Evolutionary conservation across 2,888 invertebrate species (phyloP).

Genomic region (Epirrita christyi): DNA sequence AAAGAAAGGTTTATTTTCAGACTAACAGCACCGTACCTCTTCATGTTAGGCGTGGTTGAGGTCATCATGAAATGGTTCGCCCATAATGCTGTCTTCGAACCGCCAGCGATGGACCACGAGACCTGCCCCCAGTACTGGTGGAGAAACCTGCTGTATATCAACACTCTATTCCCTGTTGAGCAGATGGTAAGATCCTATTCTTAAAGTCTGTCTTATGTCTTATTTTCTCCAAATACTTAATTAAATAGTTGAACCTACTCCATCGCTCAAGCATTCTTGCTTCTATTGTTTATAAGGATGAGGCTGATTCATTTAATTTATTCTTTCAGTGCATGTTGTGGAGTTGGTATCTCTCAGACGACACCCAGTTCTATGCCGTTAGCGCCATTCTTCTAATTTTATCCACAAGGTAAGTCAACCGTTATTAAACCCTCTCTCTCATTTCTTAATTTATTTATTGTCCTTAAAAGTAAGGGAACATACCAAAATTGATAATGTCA

Average conservation of each 20-base stretch:
- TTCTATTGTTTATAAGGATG: not conserved
- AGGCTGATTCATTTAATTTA: not conserved
- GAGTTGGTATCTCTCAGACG: slow-evolving; percentile 96
- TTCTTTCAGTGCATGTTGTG: slow-evolving; percentile 92
- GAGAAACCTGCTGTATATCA: slow-evolving; percentile 94
- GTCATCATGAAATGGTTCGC: slow-evolving; percentile 95
- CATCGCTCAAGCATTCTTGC: too few relatives aligned
- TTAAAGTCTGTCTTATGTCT: too few relatives aligned
- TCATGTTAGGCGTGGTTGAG: slow-evolving; percentile 92
- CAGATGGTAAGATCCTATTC: slow-evolving; percentile 89
- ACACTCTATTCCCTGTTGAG: slow-evolving; percentile 92
- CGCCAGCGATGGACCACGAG: slow-evolving; percentile 91
- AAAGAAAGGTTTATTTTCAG: slow-evolving; percentile 58
- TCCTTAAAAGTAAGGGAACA: too few relatives aligned
- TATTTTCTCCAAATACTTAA: too few relatives aligned
- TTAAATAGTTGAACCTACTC: too few relatives aligned
- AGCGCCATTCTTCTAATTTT: slow-evolving; percentile 92
- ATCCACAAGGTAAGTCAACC: slow-evolving; percentile 87
- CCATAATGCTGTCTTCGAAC: slow-evolving; percentile 92
- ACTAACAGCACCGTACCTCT: slow-evolving; percentile 92
- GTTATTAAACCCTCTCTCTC: too few relatives aligned
- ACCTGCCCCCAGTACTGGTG: slow-evolving; percentile 95
- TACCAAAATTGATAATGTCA: too few relatives aligned
- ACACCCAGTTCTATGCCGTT: slow-evolving; percentile 94
- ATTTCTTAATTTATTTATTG: too few relatives aligned